Evolutionary conservation across 1,140 invertebrate genomes (phyloP), one percentile per base, ranked within the genome.

Genomic region (Sitophilus oryzae): DNA sequence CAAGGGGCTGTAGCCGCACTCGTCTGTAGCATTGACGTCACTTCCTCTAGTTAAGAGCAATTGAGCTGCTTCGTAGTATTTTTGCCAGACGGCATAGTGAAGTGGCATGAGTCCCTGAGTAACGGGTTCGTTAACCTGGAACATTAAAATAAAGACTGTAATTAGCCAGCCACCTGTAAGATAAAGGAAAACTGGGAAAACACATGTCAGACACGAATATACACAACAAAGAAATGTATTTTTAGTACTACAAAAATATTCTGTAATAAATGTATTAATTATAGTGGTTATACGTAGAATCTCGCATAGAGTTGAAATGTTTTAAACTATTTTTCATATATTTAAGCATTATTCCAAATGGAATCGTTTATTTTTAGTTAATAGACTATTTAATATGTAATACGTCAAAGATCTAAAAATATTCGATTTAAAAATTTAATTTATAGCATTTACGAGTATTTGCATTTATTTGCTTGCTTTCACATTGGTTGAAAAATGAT

Each of bases 1-100:
- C 37, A 94, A 73, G 1, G 91, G 86, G 38, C 89, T 91, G 71
- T 93, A 94, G 0, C 91, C 92, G 59, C 91, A 90, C 63, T 93
- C 90, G 66, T 95, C 91, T 8, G 81, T 81, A 0, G 86, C 86
- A 73, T 94, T 84, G 14, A 93, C 85, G 67, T 91, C 86, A 59
- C 85, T 85, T 9, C 87, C 88, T 34, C 87, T 71, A 0, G 89
- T 85, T 22, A 91, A 73, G 23, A 91, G 73, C 30, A 90, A 72
- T 36, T 85, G 79, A 0, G 88, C 86, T 0, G 89, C 90, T 64
- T 91, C 89, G 23, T 82, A 76, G 71, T 94, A 86, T 10, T 82
- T 74, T 65, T 91, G 86, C 83, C 90, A 94, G 40, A 91, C 88
- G 0, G 91, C 91, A 70, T 95, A 96, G 70, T 95, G 92, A n/a